Base-by-base conservation (phyloP, 2,113 vertebrate genomes). In the Cranoglanis bouderius region DNA sequence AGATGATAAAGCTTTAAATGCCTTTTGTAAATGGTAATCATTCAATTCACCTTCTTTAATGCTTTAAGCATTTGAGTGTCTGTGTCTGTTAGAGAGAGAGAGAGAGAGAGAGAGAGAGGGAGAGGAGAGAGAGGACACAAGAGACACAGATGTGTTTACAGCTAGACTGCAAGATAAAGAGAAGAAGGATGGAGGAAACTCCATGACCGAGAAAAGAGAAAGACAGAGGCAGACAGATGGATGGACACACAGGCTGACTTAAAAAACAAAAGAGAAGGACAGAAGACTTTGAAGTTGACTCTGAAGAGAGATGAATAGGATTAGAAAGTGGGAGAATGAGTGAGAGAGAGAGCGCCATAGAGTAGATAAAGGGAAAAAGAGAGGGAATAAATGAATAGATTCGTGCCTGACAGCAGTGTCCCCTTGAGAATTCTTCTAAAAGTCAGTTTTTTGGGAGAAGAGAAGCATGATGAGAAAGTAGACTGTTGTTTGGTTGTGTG, bases 351-450 rank as follows among this genome's bases (percentile, higher is more conserved):
- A 4, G 29, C 5, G 13, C 43, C 53, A 81, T 49, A 82, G 53
- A 82, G 32, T 59, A 87, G 81, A 80, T 88, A 55, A 65, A 65
- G 75, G 6, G 51, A 65, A n/a, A n/a, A 63, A 88, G 18, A 74
- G 29, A 59, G 29, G 38, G 82, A 89, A 87, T 85, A 87, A 75
- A 89, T 89, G 74, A 85, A 87, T 81, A 74, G 75, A 81, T 78
- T 61, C 4, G 8, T 43, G 59, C 72, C 74, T 81, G 88, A 74
- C 61, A 63, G 38, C n/a, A 74, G 55, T 46, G 43, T 26, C 65
- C 86, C 51, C 55, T 59, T 80, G 80, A 77, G 72, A 83, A 57
- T 84, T 63, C 74, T 49, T 14, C 29, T 26, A 61, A 88, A 84
- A 86, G 78, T 75, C 49, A 49, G n/a, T 21, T 35, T 77, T 88